Evolutionary conservation across 2,113 vertebrate genomes (phyloP).

Genomic region (Gadus chalcogrammus): DNA sequence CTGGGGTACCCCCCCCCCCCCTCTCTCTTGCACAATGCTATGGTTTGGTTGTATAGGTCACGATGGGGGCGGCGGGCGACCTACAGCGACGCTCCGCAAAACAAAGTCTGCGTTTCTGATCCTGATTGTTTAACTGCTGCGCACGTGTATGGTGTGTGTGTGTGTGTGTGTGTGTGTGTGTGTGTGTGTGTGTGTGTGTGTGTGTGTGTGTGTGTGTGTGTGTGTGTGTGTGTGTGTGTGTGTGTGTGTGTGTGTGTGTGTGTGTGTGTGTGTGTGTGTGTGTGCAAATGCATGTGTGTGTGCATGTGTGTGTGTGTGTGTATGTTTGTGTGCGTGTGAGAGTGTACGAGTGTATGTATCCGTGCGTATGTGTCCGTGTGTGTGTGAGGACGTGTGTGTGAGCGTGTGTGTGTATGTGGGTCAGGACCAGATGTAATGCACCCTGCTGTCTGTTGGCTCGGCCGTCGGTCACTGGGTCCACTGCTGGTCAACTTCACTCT

Average conservation of each 20-base stretch:
- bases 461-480: too few species aligned
- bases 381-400: too few species aligned
- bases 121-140: too few species aligned
- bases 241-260: too few species aligned
- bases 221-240: too few species aligned
- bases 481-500: background rate
- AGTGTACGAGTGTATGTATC: background rate
- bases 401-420: background rate
- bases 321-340: background rate
- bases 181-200: background rate
- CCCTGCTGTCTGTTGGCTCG: too few species aligned
- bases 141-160: too few species aligned
- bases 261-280: background rate
- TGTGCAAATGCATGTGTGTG: too few species aligned
- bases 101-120: background rate
- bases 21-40: slow-evolving; percentile 1
- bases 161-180: background rate
- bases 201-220: too few species aligned
- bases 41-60: slow-evolving; percentile 29
- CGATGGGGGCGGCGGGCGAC: slow-evolving; percentile 10
- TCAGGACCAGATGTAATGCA: background rate
- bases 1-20: slow-evolving; percentile 3
- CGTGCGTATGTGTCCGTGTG: background rate
- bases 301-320: too few species aligned
- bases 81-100: slow-evolving; percentile 9